These are phyloP conservation scores for Typhlichthys subterraneus DNA, from an alignment of 2,797 vertebrate species.

Conservation along the genomic window DNA sequence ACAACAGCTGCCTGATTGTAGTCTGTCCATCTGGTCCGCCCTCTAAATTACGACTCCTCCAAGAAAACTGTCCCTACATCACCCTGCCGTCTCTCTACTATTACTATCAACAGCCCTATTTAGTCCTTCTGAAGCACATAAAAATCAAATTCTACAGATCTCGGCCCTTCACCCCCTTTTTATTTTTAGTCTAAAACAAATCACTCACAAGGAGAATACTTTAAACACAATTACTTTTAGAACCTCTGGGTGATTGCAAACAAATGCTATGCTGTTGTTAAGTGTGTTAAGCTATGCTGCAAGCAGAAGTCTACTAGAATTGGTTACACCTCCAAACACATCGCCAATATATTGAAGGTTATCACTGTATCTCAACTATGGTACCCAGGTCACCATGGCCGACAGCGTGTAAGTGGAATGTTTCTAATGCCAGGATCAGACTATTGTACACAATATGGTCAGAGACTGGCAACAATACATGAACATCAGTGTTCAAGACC, in stretches of 20 bases:
- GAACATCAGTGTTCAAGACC: too few species aligned
- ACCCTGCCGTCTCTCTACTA: slow-evolving; percentile 26
- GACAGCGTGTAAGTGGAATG: too few species aligned
- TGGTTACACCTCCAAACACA: too few species aligned
- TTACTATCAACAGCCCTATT: slow-evolving; percentile 55
- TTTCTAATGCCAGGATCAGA: too few species aligned
- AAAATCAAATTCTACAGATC: slow-evolving; percentile 51
- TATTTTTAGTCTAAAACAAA: slow-evolving; percentile 44
- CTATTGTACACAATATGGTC: too few species aligned
- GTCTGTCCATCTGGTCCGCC: slow-evolving; percentile 67
- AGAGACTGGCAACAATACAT: too few species aligned
- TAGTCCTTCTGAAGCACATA: slow-evolving; percentile 40
- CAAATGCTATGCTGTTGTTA: neutral
- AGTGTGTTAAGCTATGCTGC: slow-evolving; percentile 7
- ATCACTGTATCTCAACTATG: too few species aligned
- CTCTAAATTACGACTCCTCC: slow-evolving; percentile 66
- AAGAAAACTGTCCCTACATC: neutral
- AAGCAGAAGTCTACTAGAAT: too few species aligned
- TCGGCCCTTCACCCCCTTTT: slow-evolving; percentile 39
- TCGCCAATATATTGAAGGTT: too few species aligned
- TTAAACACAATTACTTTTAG: slow-evolving; percentile 37
- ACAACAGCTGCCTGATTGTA: slow-evolving; percentile 71
- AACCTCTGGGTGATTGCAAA: slow-evolving; percentile 17
- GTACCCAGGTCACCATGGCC: too few species aligned
- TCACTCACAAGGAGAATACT: slow-evolving; percentile 40